These are phyloP conservation scores for Rhincodon typus DNA, from an alignment of 2,797 vertebrate species.

Conservation along the genomic window DNA sequence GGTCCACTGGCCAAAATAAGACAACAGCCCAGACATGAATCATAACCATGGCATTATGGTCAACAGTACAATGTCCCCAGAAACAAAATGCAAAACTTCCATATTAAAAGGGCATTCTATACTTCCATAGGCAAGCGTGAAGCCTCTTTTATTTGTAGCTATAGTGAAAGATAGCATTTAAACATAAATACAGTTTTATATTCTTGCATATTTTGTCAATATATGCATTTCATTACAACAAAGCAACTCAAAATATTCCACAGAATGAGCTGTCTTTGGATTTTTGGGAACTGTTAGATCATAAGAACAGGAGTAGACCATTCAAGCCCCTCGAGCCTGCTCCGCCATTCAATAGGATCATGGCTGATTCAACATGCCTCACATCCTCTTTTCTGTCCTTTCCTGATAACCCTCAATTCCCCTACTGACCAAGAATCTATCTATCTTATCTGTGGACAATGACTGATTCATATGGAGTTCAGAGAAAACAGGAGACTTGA, in stretches of 20 bases:
- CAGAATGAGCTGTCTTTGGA: not conserved
- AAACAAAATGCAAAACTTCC: not conserved
- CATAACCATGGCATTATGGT: not conserved
- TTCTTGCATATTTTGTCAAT: not conserved
- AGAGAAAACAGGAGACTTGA: not conserved
- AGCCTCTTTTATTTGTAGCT: not conserved
- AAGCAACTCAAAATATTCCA: not conserved
- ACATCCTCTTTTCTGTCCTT: too few relatives aligned
- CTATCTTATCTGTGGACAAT: too few relatives aligned
- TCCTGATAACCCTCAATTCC: too few relatives aligned
- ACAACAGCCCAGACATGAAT: not conserved
- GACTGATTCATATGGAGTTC: not conserved
- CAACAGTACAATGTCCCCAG: not conserved
- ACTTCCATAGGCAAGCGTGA: not conserved
- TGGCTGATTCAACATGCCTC: too few relatives aligned
- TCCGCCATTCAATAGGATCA: too few relatives aligned
- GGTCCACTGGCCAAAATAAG: not conserved
- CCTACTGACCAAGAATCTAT: too few relatives aligned
- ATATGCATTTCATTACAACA: not conserved
- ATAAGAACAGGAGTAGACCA: too few relatives aligned
- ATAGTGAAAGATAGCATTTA: not conserved
- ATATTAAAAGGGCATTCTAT: not conserved
- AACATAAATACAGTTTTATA: not conserved
- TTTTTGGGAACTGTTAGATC: not conserved
- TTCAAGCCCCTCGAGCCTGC: too few relatives aligned